Evolutionary conservation across 2,797 vertebrate genomes (phyloP).

Genomic region (Kryptopterus vitreolus): DNA sequence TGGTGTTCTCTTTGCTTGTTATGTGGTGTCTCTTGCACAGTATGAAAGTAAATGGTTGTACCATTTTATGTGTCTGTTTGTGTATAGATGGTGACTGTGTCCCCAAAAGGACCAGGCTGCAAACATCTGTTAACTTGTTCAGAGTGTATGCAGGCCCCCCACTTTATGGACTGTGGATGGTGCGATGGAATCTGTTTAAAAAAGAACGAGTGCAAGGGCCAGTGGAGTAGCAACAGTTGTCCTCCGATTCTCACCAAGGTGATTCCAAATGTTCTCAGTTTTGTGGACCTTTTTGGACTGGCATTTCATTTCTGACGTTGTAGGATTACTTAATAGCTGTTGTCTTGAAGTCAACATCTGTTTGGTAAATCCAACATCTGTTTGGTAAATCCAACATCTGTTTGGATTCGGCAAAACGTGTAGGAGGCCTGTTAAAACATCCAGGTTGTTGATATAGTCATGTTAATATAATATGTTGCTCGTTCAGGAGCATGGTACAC

Average conservation of each 20-base stretch:
- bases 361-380: no score
- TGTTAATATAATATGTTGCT: conserved; percentile 5
- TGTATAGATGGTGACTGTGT: conserved; percentile 82
- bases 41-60: neutral
- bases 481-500: neutral
- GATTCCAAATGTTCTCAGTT: conserved; percentile 33
- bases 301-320: neutral
- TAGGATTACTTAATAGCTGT: neutral
- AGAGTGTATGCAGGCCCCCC: conserved; percentile 78
- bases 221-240: conserved; percentile 82
- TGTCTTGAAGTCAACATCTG: neutral
- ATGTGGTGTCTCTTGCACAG: neutral
- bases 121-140: conserved; percentile 85
- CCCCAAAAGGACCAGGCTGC: conserved; percentile 86
- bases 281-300: neutral
- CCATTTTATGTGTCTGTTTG: conserved; percentile 11
- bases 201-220: conserved; percentile 69
- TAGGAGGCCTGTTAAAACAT: conserved; percentile 23
- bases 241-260: conserved; percentile 84
- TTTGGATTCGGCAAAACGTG: conserved; percentile 18
- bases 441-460: conserved; percentile 10
- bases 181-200: conserved; percentile 76
- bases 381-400: neutral
- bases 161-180: conserved; percentile 95
- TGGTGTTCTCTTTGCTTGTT: neutral